Percentiles rank a stretch among this genome's conserved stretches.
Evolutionary conservation across 1,140 invertebrate species (phyloP).

Genomic region (Drosophila nigromelanica): DNA sequence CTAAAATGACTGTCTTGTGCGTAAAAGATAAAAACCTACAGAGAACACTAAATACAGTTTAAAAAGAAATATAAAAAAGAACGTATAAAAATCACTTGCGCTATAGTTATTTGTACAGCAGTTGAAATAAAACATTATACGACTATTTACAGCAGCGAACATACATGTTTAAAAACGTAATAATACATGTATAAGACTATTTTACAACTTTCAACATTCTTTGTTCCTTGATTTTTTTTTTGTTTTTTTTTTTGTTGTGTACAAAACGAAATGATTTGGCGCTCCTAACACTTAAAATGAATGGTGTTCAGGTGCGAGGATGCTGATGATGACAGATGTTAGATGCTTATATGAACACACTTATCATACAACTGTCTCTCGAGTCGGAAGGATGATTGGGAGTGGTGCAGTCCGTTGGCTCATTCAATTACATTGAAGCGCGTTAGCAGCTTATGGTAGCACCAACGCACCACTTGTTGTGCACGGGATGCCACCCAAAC

Average conservation of each 20-base stretch:
- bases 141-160: conserved; percentile 77
- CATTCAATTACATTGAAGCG: conserved; percentile 83
- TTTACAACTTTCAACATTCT: conserved; percentile 68
- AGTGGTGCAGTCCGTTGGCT: conserved; percentile 39
- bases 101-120: conserved; percentile 50
- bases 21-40: conserved; percentile 56
- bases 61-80: conserved; percentile 29
- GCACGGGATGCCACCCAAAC: conserved; percentile 83
- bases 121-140: conserved; percentile 60
- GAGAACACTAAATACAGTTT: conserved; percentile 41
- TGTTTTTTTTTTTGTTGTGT: conserved; percentile 32
- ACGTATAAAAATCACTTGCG: conserved; percentile 62
- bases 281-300: conserved; percentile 61
- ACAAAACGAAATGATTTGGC: conserved; percentile 70
- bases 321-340: conserved; percentile 28
- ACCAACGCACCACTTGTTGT: conserved; percentile 78
- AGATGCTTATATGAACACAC: conserved; percentile 20
- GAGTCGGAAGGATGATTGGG: conserved; percentile 26
- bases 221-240: conserved; percentile 21
- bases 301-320: conserved; percentile 37
- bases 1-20: conserved; percentile 77
- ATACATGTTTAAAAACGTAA: conserved; percentile 73
- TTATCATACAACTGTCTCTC: conserved; percentile 29
- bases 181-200: conserved; percentile 67
- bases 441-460: conserved; percentile 80